These are phyloP conservation scores for Caenorhabditis briggsae DNA, from an alignment of 1,140 invertebrate species.

Conservation along the genomic window DNA sequence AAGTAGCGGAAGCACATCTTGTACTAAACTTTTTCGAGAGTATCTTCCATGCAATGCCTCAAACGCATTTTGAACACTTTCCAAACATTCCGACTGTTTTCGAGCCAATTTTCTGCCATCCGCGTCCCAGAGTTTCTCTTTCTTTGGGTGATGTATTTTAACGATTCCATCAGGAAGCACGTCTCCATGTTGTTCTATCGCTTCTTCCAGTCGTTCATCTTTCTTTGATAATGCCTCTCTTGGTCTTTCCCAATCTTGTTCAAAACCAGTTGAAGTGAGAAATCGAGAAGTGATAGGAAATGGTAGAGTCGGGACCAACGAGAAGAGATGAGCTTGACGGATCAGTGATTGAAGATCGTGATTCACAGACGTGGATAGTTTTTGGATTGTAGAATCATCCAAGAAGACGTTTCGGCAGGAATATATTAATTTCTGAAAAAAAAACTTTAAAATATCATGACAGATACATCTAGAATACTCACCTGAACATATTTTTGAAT, in stretches of 20 bases:
- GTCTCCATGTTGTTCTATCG: neutral
- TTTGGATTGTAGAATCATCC: neutral
- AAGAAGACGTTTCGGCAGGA: neutral
- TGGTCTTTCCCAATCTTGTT: conserved; percentile 3
- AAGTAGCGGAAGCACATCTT: neutral
- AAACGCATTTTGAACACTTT: neutral
- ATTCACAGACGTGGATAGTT: conserved; percentile 12
- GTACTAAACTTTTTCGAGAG: neutral
- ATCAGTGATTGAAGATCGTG: neutral
- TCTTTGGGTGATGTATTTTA: neutral
- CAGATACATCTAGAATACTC: neutral
- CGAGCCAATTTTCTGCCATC: neutral
- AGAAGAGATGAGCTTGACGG: conserved; percentile 27
- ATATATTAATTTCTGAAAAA: neutral
- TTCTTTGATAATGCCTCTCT: neutral
- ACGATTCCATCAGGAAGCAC: neutral
- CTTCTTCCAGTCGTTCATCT: neutral
- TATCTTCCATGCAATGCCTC: conserved; percentile 14
- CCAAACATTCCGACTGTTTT: neutral
- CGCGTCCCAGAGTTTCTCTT: neutral
- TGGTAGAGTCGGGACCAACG: neutral
- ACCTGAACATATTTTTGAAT: conserved; percentile 43
- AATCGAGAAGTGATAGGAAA: neutral
- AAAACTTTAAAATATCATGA: neutral
- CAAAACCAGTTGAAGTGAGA: neutral